Base-by-base conservation (phyloP, 2,113 vertebrate species). In the Nansenia antarctica region DNA sequence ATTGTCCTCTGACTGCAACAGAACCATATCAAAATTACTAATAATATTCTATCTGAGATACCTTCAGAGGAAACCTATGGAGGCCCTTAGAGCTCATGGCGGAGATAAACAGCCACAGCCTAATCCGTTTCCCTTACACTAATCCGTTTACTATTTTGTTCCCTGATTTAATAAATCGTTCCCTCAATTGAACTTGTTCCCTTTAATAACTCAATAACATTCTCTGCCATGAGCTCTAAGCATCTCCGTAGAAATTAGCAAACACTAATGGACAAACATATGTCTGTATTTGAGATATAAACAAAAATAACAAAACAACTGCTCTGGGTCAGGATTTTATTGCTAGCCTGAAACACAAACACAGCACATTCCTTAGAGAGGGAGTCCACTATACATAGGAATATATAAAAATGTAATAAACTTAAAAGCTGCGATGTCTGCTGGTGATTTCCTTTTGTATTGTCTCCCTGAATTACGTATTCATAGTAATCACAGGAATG, bases 401-500 rank as follows among this genome's bases (percentile, higher is more conserved):
- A 45, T 24, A 24, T 32, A 54, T 65, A 34, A 35, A 31, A 45
- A 54, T 37, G 64, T 31, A 42, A 72, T 65, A 54, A 42, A 52
- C 27, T 18, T 32, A 15, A 69, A 34, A 31, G 30, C 59, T 65
- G 54, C 39, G 9, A 58, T 29, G 31, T 30, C 63, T 70, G 54
- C 61, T 67, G 47, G 14, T 49, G 12, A 35, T 76, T 53, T 58
- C 9, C 49, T 34, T 62, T 54, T 20, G 34, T 18, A 34, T 66
- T 61, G 42, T 52, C 39, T 63, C 59, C 12, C 5, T 5, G 22
- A 45, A 45, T 29, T 34, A 39, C 29, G 35, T 20, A 34, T 59
- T 67, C 52, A 59, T 27, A 69, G 68, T 37, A 42, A 49, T 62
- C 35, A 72, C 18, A 31, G 11, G 47, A 22, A 24, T n/a, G 57